phyloP scores from a whole-genome alignment of 2,797 vertebrate species.

The Iguana delicatissima region DNA sequence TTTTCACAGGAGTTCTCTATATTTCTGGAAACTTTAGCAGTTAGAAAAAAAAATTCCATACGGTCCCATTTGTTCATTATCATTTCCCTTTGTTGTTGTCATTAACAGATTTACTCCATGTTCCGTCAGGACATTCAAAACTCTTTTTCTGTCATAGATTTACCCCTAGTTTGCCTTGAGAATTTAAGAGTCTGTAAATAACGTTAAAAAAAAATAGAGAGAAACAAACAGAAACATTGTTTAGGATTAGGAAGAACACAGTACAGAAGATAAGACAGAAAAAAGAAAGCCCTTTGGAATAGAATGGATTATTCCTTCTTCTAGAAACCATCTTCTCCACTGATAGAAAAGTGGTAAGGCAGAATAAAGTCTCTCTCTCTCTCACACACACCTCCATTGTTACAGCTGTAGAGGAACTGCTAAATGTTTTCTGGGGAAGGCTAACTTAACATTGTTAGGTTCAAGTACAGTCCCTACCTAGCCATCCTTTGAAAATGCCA shows the following conservation, averaged over 20 bases:
- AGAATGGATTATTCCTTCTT: conserved; percentile 17
- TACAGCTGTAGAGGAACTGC: not conserved
- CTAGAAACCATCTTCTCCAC: not conserved
- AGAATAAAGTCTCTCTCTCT: not conserved
- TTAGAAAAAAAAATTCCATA: not conserved
- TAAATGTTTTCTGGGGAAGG: not conserved
- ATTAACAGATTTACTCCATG: not conserved
- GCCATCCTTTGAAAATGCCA: not conserved
- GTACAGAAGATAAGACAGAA: conserved; percentile 13
- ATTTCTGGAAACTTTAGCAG: not conserved
- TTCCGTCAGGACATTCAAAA: conserved; percentile 17
- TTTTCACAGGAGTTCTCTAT: not conserved
- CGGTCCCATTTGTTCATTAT: not conserved
- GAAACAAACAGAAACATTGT: not conserved
- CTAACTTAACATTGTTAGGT: not conserved
- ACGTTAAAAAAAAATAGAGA: not conserved
- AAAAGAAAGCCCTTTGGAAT: conserved; percentile 1
- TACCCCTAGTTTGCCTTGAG: conserved; percentile 12
- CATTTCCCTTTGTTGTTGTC: not conserved
- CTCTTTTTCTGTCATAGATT: not conserved
- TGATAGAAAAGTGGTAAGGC: not conserved
- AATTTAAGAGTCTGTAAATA: not conserved
- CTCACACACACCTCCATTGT: not conserved
- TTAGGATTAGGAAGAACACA: conserved; percentile 11
- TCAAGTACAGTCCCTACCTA: not conserved